Conservation (phyloP, 2,113 vertebrate genomes). For the Penelope pileata region DNA sequence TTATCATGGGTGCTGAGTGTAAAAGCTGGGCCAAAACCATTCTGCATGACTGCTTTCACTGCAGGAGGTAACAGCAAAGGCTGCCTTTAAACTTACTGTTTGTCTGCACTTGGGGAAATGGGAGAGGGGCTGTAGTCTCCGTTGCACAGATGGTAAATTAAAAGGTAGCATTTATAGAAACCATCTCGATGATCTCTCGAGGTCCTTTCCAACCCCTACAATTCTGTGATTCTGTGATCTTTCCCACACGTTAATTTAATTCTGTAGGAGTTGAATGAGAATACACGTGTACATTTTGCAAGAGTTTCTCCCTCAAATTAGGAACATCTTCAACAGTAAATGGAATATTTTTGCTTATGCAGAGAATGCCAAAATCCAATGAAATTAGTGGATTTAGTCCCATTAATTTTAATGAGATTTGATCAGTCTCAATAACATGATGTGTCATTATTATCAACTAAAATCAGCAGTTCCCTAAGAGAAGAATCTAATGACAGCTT, state of each 20-base stretch:
- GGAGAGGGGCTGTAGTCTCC: neutral
- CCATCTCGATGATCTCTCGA: too few species aligned
- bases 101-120: neutral
- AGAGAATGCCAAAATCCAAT: neutral
- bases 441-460: neutral
- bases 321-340: neutral
- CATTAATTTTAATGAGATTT: neutral
- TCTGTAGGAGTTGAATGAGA: neutral
- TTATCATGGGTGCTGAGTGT: neutral
- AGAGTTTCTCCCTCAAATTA: neutral
- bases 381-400: neutral
- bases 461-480: neutral
- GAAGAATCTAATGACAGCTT: neutral
- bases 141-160: neutral
- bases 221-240: too few species aligned
- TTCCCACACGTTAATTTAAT: neutral
- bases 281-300: rapidly evolving
- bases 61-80: neutral
- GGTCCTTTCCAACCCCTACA: too few species aligned
- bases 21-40: neutral
- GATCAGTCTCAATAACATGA: neutral
- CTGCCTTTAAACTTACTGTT: neutral
- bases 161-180: too few species aligned
- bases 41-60: neutral
- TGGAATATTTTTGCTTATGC: neutral